Evolutionary conservation across 2,888 invertebrate genomes (phyloP), one percentile per base, ranked within the genome.

Genomic region (Amphimallon solstitiale): DNA sequence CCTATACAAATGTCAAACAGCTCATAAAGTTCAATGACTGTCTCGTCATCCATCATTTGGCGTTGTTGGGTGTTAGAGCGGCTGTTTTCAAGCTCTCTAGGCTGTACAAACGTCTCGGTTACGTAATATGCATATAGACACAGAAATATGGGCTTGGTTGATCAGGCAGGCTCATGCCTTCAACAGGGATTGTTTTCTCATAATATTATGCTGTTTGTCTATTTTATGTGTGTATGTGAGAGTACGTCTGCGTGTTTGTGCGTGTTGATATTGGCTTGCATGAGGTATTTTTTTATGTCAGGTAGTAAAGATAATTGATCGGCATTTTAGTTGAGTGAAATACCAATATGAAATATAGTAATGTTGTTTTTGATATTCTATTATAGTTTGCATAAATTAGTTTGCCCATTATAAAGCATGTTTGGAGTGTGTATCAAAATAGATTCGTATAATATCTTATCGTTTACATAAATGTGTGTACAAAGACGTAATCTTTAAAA

Each of bases 11-110:
- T 56, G 56, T 64, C 64, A 54, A 54, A 37, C 62, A 56, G 52
- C 52, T 64, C 49, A 45, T 54, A 64, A 64, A 64, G 65, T 66
- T 66, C 65, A 66, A 61, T 66, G 65, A 66, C 65, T 66, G 65
- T 66, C 61, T 66, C 51, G 65, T 61, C 52, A 66, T 66, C 61
- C 61, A 66, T 66, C 65, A 66, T 66, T 64, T 64, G 29, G 15
- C 54, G 54, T n/a, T 63, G 45, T 43, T 49, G 38, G 63, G 52
- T 54, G 56, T 64, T 52, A 43, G 43, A 43, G 43, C 56, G 56
- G 10, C 29, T 43, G 56, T 59, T 59, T 59, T 59, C 56, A 17
- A 43, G 15, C 56, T 43, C 40, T 43, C 43, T 43, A 43, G 29
- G 43, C 56, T 59, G 43, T 43, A 43, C 43, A 59, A 59, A 59